Evolutionary conservation across 2,888 invertebrate species (phyloP), one percentile per base, ranked within the genome.

Genomic region (Mesoligia furuncula): DNA sequence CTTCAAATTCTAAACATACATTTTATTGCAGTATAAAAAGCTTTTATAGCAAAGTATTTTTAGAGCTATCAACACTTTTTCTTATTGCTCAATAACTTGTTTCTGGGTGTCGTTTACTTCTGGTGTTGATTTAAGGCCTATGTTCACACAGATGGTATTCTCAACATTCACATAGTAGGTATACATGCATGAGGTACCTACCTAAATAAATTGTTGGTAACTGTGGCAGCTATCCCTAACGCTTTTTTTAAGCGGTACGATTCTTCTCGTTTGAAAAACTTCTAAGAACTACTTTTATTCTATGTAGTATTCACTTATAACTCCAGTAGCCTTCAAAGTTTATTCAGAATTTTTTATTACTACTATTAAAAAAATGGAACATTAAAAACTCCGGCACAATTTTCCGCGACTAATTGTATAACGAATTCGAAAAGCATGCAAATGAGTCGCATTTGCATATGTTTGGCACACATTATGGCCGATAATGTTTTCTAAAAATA

Each of bases 381-480:
- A 57, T 79, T 31, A 48, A 72, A 80, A 83, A 65, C 51, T 73
- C 67, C 8, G 15, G 39, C 74, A 45, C 75, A 81, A 78, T 81
- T 72, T 81, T 73, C 69, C 67, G 17, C 45, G 64, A 81, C 77
- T 85, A 78, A 87, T 80, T 77, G 77, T 83, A 73, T 79, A 75
- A 87, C 68, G 74, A 66, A 73, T 85, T 81, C 62, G 73, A 75
- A 83, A 87, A 79, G 67, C 77, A 84, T 85, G 81, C 81, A 84
- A 87, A 86, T 81, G 86, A 84, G 70, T 77, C 73, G 54, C 70
- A 36, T 84, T 77, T 85, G 87, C 85, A 86, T 45, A 76, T 88
- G 81, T 83, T 86, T 88, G 88, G 85, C 87, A 81, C 75, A 87
- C 85, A 81, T 80, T 79, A 88, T 75, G 70, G 31, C 70, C 66